Evolutionary conservation across 2,797 vertebrate species (phyloP).

Genomic region (Cyclura pinguis): DNA sequence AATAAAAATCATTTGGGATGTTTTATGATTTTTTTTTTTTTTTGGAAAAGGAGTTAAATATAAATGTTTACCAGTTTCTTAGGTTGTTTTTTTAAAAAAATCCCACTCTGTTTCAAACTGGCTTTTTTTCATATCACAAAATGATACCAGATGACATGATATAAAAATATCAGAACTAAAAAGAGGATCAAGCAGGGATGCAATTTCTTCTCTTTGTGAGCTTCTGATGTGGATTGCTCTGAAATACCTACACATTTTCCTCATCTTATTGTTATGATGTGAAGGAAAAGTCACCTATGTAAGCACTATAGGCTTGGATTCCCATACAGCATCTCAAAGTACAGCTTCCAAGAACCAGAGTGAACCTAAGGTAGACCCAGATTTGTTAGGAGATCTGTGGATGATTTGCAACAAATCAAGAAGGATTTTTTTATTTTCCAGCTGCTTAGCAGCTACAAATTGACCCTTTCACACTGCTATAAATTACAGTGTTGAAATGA

Average conservation of each 20-base stretch:
- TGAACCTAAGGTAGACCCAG: too few relatives aligned
- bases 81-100: background rate
- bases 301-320: background rate
- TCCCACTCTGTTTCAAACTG: background rate
- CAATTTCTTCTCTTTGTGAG: conserved; percentile 2
- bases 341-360: background rate
- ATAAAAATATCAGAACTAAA: background rate
- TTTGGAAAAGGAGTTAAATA: conserved; percentile 13
- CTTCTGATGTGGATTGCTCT: background rate
- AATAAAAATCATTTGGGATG: background rate
- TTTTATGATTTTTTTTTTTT: conserved; percentile 29
- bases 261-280: background rate
- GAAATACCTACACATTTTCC: background rate
- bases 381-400: background rate
- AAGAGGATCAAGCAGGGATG: background rate
- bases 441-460: background rate
- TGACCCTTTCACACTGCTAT: background rate
- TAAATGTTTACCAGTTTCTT: conserved; percentile 1
- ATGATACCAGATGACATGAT: background rate
- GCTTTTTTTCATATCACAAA: background rate
- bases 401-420: background rate
- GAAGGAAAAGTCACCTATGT: background rate
- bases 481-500: background rate
- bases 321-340: fast-evolving
- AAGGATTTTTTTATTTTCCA: background rate